Evolutionary conservation across 2,888 invertebrate species (phyloP).

Genomic region (Dryococelus australis): DNA sequence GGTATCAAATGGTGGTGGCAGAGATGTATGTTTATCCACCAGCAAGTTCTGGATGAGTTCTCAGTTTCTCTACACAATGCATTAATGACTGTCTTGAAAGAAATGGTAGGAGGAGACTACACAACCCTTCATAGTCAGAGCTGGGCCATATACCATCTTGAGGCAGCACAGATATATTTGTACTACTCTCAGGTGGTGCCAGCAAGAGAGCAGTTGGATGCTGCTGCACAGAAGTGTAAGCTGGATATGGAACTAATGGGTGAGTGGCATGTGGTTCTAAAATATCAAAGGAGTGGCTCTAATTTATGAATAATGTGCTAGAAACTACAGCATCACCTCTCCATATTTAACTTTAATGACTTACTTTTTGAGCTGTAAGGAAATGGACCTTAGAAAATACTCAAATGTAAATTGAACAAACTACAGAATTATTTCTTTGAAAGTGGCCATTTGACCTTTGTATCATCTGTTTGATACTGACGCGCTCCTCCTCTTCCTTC

Average conservation of each 20-base stretch:
- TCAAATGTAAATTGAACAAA: no score
- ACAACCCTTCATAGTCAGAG: constrained; percentile 51
- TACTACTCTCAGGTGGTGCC: constrained; percentile 76
- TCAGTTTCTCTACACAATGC: constrained; percentile 71
- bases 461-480: no score
- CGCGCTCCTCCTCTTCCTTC: no score
- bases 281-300: no score
- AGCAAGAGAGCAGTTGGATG: constrained; percentile 71
- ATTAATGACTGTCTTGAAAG: constrained; percentile 60
- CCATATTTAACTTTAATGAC: no score
- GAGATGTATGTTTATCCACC: constrained; percentile 76
- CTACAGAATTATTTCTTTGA: no score
- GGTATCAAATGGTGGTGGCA: constrained; percentile 76
- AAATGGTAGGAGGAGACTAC: constrained; percentile 45
- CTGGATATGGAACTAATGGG: constrained; percentile 76
- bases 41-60: constrained; percentile 77
- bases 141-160: constrained; percentile 60
- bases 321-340: no score
- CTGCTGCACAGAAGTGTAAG: constrained; percentile 69
- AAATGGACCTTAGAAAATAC: no score
- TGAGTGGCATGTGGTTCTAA: constrained; percentile 50
- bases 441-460: no score
- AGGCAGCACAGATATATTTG: constrained; percentile 72
- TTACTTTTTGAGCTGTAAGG: no score
- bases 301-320: no score